These are phyloP conservation scores for Teleogryllus occipitalis DNA, from an alignment of 1,140 invertebrate genomes.

Conservation along the genomic window DNA sequence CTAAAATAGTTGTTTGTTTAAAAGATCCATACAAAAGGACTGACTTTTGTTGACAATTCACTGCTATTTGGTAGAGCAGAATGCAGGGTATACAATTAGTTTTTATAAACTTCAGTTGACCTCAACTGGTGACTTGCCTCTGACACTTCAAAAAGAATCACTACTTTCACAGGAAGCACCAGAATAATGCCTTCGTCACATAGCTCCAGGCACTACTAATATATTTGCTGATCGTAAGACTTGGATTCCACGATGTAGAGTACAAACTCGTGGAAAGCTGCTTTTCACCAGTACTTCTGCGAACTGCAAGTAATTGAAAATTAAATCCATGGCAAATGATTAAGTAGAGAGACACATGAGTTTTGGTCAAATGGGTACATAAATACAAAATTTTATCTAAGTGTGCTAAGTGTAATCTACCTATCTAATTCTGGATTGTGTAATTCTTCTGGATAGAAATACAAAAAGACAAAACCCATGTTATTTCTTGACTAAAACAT, in stretches of 20 bases:
- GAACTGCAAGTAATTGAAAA: neutral
- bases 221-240: slow-evolving; percentile 16
- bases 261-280: slow-evolving; percentile 15
- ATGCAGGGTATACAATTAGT: too few species aligned
- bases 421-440: neutral
- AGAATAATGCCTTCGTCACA: slow-evolving; percentile 11
- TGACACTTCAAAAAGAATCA: neutral
- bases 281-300: slow-evolving; percentile 7
- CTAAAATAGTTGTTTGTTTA: too few species aligned
- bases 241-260: slow-evolving; percentile 18
- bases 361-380: neutral
- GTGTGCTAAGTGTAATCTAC: neutral
- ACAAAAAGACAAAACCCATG: neutral
- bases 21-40: too few species aligned
- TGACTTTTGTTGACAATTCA: too few species aligned
- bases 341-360: neutral
- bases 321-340: neutral
- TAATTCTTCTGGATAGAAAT: too few species aligned
- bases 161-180: neutral
- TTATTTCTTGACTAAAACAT: neutral
- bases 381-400: neutral
- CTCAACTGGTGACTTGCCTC: neutral
- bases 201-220: slow-evolving; percentile 14
- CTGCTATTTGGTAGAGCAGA: too few species aligned
- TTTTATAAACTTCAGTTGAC: too few species aligned